Evolutionary conservation across 2,888 invertebrate species (phyloP).

Genomic region (Lithodes maja): DNA sequence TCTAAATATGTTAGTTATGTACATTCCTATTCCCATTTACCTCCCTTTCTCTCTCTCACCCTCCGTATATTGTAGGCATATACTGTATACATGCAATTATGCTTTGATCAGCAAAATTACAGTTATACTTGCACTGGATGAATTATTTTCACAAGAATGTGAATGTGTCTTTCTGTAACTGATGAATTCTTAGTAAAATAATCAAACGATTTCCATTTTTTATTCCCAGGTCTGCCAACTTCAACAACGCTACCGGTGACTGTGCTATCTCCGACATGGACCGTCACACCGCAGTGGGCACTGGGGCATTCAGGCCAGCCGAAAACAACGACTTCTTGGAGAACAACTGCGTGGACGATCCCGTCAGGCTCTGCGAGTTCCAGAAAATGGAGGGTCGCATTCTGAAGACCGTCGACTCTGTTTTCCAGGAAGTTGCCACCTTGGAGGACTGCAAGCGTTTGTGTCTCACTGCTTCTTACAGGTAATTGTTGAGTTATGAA

Average conservation of each 20-base stretch:
- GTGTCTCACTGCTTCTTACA: conserved; percentile 72
- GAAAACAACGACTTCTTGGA: conserved; percentile 87
- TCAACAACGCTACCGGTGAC: conserved; percentile 87
- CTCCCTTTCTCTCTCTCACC: too few species aligned
- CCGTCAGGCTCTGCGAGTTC: conserved; percentile 95
- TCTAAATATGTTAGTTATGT: too few species aligned
- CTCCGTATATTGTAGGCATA: too few species aligned
- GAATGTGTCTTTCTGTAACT: not conserved
- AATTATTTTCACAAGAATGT: too few species aligned
- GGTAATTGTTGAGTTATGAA: conserved; percentile 28
- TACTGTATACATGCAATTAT: too few species aligned
- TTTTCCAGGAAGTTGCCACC: conserved; percentile 77
- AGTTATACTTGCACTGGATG: too few species aligned
- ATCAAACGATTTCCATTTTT: not conserved
- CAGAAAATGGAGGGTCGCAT: conserved; percentile 86
- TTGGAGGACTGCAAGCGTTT: conserved; percentile 73
- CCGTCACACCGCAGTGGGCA: conserved; percentile 89
- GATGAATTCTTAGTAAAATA: not conserved
- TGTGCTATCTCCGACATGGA: conserved; percentile 95
- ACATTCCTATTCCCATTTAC: too few species aligned
- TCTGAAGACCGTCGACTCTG: conserved; percentile 94
- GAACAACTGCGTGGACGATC: conserved; percentile 94
- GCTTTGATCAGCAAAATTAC: too few species aligned
- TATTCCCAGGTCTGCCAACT: conserved; percentile 88
- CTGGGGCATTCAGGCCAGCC: conserved; percentile 83